Evolutionary conservation across 1,140 invertebrate genomes (phyloP), one percentile per base, ranked within the genome.

Genomic region (Agrypnia vestita): DNA sequence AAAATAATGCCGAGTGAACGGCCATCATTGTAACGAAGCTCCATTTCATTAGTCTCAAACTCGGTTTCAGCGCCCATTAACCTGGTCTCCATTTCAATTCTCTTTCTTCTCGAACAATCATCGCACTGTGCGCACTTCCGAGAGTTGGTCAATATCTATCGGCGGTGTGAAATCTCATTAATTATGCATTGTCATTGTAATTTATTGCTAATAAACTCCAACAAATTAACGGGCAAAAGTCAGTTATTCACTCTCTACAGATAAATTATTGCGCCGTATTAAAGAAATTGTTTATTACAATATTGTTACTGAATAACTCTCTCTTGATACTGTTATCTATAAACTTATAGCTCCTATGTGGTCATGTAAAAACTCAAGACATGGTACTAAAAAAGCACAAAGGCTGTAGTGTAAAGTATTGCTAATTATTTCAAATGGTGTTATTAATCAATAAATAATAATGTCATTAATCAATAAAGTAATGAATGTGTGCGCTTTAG

Each of bases 31-130:
- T 64, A 43, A 43, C 13, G 55, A 59, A 25, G 19, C 61, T 13
- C 19, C n/a, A 25, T 64, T 64, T 64, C 61, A 43, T 13, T n/a
- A 64, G 61, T 43, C 25, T 35, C 25, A 35, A 35, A 35, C 25
- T 35, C n/a, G 7, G 61, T 64, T 64, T 64, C 61, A 35, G 11
- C 8, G n/a, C 49, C 49, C 49, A 51, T 51, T 51, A 51, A 25
- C 35, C 19, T 64, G 61, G 35, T n/a, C 61, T 64, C 61, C n/a
- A 64, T 64, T 62, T 43, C 13, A 64, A 13, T 64, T 44, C 61
- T 64, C 61, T 13, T 13, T 64, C 35, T 61, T 43, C 35, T 43
- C 13, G 13, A 64, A 64, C 61, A 64, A 64, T 64, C 61, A 10
- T 25, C 25, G 35, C 61, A 35, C 25, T 64, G 61, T 64, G 35